These are phyloP conservation scores for Hippocampus mohnikei DNA, from an alignment of 2,113 vertebrate genomes.

Conservation along the genomic window DNA sequence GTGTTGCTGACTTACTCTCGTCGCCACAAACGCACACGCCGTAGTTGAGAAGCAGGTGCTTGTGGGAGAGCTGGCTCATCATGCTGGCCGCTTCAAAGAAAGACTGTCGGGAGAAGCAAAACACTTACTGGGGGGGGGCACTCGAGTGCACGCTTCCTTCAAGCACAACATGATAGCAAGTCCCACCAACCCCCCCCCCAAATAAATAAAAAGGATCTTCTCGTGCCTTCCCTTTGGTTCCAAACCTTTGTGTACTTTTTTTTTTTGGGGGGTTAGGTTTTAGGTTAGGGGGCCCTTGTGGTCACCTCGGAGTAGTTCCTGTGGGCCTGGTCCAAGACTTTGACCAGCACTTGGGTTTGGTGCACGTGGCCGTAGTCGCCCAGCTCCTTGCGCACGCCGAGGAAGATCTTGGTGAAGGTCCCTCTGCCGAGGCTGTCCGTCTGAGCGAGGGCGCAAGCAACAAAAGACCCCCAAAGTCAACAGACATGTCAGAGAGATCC, in stretches of 20 bases:
- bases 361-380: slow-evolving; percentile 89
- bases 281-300: too few species aligned
- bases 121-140: too few species aligned
- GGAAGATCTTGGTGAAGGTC: slow-evolving; percentile 95
- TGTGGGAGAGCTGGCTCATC: slow-evolving; percentile 98
- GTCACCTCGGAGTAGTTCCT: slow-evolving; percentile 94
- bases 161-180: background rate
- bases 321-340: slow-evolving; percentile 91
- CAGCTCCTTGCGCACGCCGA: slow-evolving; percentile 86
- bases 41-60: slow-evolving; percentile 93
- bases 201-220: background rate
- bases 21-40: slow-evolving; percentile 95
- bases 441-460: slow-evolving; percentile 62
- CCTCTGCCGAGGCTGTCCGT: slow-evolving; percentile 92
- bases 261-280: too few species aligned
- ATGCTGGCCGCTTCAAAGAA: slow-evolving; percentile 99
- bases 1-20: slow-evolving; percentile 82
- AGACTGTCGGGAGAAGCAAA: slow-evolving; percentile 69
- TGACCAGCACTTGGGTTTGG: slow-evolving; percentile 91
- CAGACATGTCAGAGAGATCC: too few species aligned
- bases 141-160: too few species aligned
- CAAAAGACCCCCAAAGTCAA: background rate
- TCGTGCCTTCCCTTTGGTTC: too few species aligned
- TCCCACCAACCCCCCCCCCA: background rate
- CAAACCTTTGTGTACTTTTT: too few species aligned